Base-by-base conservation (phyloP, 2,113 vertebrate genomes). In the Turdus rufiventris region DNA sequence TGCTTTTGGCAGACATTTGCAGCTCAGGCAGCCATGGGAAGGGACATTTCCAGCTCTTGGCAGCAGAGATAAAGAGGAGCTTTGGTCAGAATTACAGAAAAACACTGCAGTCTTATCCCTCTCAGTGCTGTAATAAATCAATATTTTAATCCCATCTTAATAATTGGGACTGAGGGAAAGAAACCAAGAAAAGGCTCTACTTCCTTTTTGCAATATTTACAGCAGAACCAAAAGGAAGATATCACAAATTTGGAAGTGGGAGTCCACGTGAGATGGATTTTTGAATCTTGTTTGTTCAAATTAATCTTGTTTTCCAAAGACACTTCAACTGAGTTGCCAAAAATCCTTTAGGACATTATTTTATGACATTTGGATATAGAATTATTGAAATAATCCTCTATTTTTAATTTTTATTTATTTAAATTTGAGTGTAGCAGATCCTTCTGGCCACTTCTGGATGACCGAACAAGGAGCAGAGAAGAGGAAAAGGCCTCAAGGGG, bases 61-160 rank as follows among this genome's bases (percentile, higher is more conserved):
- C 77, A 94, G 53, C 40, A 29, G 36, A 75, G 34, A 6, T 3
- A 66, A 71, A 74, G 74, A 87, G 16, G 51, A 94, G 23, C 40
- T 18, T 74, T 43, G 40, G 11, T 94, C 65, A 5, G 33, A 75
- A 67, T 78, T 74, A 11, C 29, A 33, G 21, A 34, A 78, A 14
- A 85, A 12, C 31, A 21, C 31, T 8, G 38, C 45, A 68, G 14
- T 42, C 14, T 86, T 47, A 24, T 54, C 34, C 25, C 57, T 89
- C 56, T 31, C 80, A 13, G 10, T 58, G 63, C 60, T 81, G 60
- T 12, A 58, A 54, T 89, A 95, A 89, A 92, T 91, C 42, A 81
- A 24, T 50, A 62, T 73, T 92, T 93, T 73, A 84, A 86, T 84
- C 31, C 33, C 1, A 0, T 50, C 90, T 70, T 73, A 83, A 54